These are phyloP conservation scores for Cryptophagus acutangulus DNA, from an alignment of 2,888 invertebrate species.

Conservation along the genomic window DNA sequence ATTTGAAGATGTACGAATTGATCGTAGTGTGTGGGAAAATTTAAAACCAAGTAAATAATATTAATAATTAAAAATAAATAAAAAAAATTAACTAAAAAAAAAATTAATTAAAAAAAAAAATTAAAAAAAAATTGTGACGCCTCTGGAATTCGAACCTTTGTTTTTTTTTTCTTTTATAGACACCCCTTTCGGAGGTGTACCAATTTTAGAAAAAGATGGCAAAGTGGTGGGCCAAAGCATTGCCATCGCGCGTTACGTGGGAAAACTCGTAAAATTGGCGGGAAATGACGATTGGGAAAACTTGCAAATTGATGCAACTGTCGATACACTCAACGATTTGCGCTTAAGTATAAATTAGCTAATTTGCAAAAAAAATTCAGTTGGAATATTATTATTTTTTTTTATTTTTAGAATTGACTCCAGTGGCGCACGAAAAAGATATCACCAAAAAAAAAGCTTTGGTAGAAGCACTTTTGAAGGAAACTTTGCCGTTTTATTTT, in stretches of 20 bases:
- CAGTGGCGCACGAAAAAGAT: no score
- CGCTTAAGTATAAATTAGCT: no score
- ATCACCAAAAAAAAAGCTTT: no score
- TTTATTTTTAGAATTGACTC: no score
- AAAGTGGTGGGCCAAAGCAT: conserved; percentile 57
- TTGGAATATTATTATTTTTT: no score
- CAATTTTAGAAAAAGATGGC: conserved; percentile 61
- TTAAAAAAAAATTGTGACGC: no score
- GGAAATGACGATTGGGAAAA: conserved; percentile 57
- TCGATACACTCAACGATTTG: conserved; percentile 58
- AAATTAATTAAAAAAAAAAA: no score
- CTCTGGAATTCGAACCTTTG: no score
- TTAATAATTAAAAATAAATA: no score
- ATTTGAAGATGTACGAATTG: conserved; percentile 58
- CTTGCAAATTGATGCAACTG: conserved; percentile 58
- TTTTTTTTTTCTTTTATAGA: conserved; percentile 18
- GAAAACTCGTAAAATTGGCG: conserved; percentile 55
- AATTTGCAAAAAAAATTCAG: no score
- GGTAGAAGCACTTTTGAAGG: no score
- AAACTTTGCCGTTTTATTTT: neutral
- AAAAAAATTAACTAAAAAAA: no score
- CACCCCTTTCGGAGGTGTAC: conserved; percentile 62
- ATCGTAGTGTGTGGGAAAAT: conserved; percentile 37
- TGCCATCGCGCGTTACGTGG: conserved; percentile 60
- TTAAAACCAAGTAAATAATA: conserved; percentile 36